Evolutionary conservation across 2,113 vertebrate species (phyloP).

Genomic region (Leptodactylus fuscus): DNA sequence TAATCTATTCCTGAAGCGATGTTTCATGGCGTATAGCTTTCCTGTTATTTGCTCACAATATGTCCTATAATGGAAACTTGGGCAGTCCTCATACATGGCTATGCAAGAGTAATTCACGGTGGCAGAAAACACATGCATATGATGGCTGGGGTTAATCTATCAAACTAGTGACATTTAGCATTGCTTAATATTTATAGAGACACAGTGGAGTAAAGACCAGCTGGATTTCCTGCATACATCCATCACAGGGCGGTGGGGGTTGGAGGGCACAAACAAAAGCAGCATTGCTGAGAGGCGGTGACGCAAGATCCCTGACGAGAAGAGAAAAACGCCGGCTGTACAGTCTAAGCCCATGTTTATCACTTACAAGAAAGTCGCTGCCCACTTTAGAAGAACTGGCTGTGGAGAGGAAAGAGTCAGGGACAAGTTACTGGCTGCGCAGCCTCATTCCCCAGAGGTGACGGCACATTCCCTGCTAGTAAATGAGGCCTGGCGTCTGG

Average conservation of each 20-base stretch:
- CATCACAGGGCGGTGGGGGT: neutral
- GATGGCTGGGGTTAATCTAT: slow-evolving; percentile 26
- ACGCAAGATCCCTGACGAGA: slow-evolving; percentile 18
- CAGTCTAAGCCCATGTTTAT: neutral
- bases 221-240: slow-evolving; percentile 37
- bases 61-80: neutral
- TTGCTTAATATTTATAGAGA: slow-evolving; percentile 44
- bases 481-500: too few species aligned
- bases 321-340: neutral
- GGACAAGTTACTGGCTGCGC: neutral
- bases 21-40: neutral
- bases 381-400: neutral
- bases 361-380: neutral
- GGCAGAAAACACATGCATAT: neutral
- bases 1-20: neutral
- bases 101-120: neutral
- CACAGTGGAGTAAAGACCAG: slow-evolving; percentile 40
- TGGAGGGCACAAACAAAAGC: slow-evolving; percentile 26
- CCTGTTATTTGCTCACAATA: neutral
- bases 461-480: too few species aligned
- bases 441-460: too few species aligned
- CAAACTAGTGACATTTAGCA: slow-evolving; percentile 3
- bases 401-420: neutral
- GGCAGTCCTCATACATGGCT: neutral
- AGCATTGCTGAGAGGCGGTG: slow-evolving; percentile 32